A percentile compares a stretch with the other conserved stretches of the same genome.
phyloP scores from a whole-genome alignment of 2,797 vertebrate genomes.

The Chromobotia macracanthus region DNA sequence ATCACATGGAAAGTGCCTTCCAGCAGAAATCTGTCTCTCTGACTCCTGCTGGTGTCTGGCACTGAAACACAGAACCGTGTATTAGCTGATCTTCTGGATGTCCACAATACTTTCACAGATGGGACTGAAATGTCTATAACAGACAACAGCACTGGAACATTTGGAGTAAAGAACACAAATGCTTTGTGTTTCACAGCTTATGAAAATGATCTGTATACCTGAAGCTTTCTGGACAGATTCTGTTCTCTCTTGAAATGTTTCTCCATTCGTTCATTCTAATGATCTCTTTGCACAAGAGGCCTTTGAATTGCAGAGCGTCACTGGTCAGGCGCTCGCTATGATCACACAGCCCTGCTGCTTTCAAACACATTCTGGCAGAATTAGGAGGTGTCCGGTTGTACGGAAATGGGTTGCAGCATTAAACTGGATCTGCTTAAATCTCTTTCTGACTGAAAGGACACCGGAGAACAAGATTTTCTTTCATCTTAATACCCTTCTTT shows the following conservation, averaged over 20 bases:
- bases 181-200: background rate
- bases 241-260: constrained; percentile 8
- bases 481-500: constrained; percentile 6
- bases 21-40: constrained; percentile 18
- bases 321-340: constrained; percentile 27
- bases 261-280: constrained; percentile 35
- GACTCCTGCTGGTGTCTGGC: constrained; percentile 9
- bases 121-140: background rate
- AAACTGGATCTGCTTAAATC: constrained; percentile 27
- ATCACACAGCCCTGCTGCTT: constrained; percentile 49
- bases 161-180: background rate
- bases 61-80: constrained; percentile 8
- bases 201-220: background rate
- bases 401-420: constrained; percentile 40
- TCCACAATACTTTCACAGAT: background rate
- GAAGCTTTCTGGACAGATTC: background rate
- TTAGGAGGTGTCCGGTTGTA: constrained; percentile 49
- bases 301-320: constrained; percentile 36
- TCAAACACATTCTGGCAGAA: constrained; percentile 47
- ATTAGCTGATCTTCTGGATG: constrained; percentile 2
- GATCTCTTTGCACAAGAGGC: constrained; percentile 37
- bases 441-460: constrained; percentile 24
- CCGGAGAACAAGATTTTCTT: background rate
- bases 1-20: constrained; percentile 48
- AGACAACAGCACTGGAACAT: background rate